Base-by-base conservation (phyloP, 92 coral and sea anemone species). In the Actinernus sp. region DNA sequence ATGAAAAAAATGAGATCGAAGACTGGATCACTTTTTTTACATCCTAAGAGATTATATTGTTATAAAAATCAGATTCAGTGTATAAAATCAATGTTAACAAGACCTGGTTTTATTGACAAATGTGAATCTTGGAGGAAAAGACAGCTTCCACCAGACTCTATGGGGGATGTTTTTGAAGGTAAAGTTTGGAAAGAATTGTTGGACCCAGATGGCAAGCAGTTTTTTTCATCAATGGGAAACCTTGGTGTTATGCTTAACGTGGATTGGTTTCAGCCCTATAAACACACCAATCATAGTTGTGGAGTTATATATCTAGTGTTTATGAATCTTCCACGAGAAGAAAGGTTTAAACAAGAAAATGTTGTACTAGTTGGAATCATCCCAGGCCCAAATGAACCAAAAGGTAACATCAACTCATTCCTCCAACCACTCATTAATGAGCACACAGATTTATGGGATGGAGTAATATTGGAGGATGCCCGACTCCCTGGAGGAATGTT, bases 1-100 rank as follows among this genome's bases (percentile, higher is more conserved):
- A 75, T 75, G 84, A 82, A 82, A 58, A 65, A 58, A 18, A 65
- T 82, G 78, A 75, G 84, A 27, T 74, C 78, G 34, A 51, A 65
- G 32, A 24, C 69, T 9, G 88, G 88, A 23, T 37, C 55, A 21
- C 20, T 64, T 52, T 82, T 53, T 32, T 49, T 82, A 21, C 60
- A 75, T 41, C 88, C 88, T 49, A 81, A 73, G 31, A 50, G 74
- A 21, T 55, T 72, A 7, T 81, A 81, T 49, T 80, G 87, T 49
- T 80, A 32, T 23, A 55, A 47, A 25, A 46, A 67, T 20, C 20
- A 63, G n/a, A 64, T 65, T 58, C 65, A 65, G 9, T 51, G 74
- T 34, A 22, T 80, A 17, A 52, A 73, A 18, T 61, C 40, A 23
- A 49, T 80, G 20, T 20, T 80, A 10, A 30, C 53, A 28, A 80